Conservation (phyloP, 2,113 vertebrate genomes). For the Bufo bufo region DNA sequence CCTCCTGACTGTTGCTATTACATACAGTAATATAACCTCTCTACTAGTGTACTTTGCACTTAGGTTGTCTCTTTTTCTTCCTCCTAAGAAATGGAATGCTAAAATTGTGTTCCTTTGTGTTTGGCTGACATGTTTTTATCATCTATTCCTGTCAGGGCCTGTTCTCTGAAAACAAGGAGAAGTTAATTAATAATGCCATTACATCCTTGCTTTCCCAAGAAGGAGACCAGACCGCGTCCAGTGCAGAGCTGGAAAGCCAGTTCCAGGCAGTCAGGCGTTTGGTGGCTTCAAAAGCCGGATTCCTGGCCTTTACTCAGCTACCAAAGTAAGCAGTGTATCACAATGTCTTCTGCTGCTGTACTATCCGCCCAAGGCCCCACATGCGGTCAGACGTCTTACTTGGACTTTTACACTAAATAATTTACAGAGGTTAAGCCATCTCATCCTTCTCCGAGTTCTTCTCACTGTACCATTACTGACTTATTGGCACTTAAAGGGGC, state of each 20-base stretch:
- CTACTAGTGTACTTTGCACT: no score
- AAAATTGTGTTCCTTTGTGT: constrained; percentile 23
- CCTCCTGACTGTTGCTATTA: neutral
- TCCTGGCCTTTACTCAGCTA: constrained; percentile 97
- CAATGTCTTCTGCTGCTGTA: neutral
- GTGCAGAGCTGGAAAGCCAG: constrained; percentile 94
- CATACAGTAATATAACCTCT: neutral
- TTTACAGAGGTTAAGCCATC: neutral
- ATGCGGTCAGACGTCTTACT: neutral
- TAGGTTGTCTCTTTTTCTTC: neutral
- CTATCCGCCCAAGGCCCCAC: neutral
- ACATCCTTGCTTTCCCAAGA: constrained; percentile 92
- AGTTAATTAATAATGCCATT: constrained; percentile 97
- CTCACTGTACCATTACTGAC: neutral
- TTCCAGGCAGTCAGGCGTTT: constrained; percentile 95
- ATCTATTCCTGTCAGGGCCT: constrained; percentile 77
- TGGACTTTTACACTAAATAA: constrained; percentile 4
- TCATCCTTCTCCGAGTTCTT: neutral
- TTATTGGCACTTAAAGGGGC: neutral
- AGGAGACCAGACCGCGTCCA: constrained; percentile 81
- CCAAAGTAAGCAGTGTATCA: constrained; percentile 81
- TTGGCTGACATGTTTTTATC: neutral
- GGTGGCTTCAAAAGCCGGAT: constrained; percentile 97
- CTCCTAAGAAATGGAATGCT: no score
- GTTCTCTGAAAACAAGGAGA: constrained; percentile 99